Base-by-base conservation (phyloP, 2,888 invertebrate genomes). In the Chironomus tentans region DNA sequence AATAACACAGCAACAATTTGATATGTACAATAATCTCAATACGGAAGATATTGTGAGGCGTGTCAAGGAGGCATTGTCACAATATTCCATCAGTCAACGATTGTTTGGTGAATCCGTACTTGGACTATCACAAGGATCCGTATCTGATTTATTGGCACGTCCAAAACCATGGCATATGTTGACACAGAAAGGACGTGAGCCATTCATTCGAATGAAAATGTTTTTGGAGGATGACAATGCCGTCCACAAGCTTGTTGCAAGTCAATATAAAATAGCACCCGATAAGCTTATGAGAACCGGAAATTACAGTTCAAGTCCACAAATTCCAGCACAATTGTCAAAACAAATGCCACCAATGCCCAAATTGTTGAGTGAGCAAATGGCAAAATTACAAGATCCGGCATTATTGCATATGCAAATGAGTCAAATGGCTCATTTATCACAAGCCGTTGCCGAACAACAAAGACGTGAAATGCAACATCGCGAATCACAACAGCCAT, bases 81-180 rank as follows among this genome's bases (percentile, higher is more conserved):
- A 96, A 84, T 97, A 95, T 84, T 95, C 95, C 78, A 96, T 99
- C 82, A 98, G 98, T 80, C 99, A 99, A 85, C 89, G 99, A 79
- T 87, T 99, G 70, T 99, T 99, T 82, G 99, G 99, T 7, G 99
- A 99, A 84, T 95, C 94, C 1, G 98, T 99, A n/a, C 87, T 99
- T 77, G 97, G 97, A 0, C 85, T 97, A 74, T 96, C 96, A 1
- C 97, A 97, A 83, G 99, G 99, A 50, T 97, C 97, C 4, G 99
- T 99, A 0, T 98, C 97, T 69, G 99, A 99, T 84, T 87, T 99
- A 62, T 86, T 99, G 78, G 98, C 98, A 24, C 86, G 99, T 73
- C 99, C 99, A 48, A 99, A 99, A 83, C 97, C 98, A 0, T 99
- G 98, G 99, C 95, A 97, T 82, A 97, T 98, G 97, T 87, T 99